Evolutionary conservation across 2,888 invertebrate species (phyloP).

Genomic region (Incurvaria masculella): DNA sequence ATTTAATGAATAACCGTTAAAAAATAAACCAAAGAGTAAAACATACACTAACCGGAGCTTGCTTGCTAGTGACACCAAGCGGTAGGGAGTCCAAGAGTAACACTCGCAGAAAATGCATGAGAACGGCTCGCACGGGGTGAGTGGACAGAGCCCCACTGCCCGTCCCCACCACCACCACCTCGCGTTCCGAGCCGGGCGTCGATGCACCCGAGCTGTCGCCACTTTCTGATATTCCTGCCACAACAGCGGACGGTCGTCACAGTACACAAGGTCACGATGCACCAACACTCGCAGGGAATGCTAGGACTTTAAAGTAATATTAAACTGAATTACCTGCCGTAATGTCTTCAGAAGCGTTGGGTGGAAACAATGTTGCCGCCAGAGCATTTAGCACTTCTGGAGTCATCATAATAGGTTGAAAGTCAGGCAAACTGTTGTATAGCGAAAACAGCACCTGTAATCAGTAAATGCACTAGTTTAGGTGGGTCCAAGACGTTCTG

Average conservation of each 20-base stretch:
- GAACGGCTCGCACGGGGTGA: conserved; percentile 83
- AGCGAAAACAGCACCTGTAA: conserved; percentile 86
- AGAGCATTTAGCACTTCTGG: conserved; percentile 86
- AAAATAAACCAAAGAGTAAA: no score
- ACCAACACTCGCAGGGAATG: no score
- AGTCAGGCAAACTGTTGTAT: conserved; percentile 93
- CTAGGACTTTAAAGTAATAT: background rate
- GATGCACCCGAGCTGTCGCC: conserved; percentile 77
- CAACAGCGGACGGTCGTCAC: no score
- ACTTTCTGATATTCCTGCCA: conserved; percentile 57
- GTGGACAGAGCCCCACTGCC: conserved; percentile 54
- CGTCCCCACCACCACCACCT: conserved; percentile 42
- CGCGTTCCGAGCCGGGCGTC: conserved; percentile 66
- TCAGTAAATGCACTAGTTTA: no score
- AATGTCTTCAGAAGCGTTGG: conserved; percentile 43
- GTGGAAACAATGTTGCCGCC: conserved; percentile 82
- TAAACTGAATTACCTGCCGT: background rate
- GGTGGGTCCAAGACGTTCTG: no score
- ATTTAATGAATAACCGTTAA: no score
- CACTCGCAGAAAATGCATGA: conserved; percentile 92
- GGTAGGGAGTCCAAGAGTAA: conserved; percentile 93
- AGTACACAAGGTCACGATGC: no score
- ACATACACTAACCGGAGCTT: conserved; percentile 56
- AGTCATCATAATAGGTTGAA: conserved; percentile 88
- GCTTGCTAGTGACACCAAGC: conserved; percentile 73